These are phyloP conservation scores for Clamator glandarius DNA, from an alignment of 2,797 vertebrate species.

Conservation along the genomic window DNA sequence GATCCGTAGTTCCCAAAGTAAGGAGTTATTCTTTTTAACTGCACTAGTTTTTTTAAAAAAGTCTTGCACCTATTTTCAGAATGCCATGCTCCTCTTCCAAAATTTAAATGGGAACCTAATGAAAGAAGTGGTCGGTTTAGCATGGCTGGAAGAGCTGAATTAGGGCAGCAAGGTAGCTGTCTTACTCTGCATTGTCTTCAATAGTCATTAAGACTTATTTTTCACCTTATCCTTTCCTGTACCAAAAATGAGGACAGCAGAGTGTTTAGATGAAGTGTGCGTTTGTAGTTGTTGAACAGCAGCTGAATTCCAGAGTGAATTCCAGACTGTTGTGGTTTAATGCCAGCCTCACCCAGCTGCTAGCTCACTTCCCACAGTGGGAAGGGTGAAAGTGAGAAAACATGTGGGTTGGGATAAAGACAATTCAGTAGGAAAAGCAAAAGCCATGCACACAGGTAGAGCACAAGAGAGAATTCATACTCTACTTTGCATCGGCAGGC, in stretches of 20 bases:
- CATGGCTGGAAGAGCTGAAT: neutral
- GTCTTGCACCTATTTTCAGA: neutral
- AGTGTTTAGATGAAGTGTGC: neutral
- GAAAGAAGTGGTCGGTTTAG: neutral
- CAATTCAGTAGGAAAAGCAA: too few species aligned
- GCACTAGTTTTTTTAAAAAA: neutral
- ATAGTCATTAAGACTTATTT: neutral
- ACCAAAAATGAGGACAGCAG: neutral
- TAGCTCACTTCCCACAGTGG: too few species aligned
- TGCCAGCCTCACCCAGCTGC: too few species aligned
- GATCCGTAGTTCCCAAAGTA: neutral
- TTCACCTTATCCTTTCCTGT: neutral
- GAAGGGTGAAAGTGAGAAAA: too few species aligned
- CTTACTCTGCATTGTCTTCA: neutral
- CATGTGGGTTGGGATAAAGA: too few species aligned
- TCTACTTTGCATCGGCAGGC: too few species aligned
- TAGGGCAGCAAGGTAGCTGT: too few species aligned
- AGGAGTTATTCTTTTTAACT: neutral
- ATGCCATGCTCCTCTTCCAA: neutral
- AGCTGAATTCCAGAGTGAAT: too few species aligned
- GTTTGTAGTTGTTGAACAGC: neutral
- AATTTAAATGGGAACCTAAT: neutral
- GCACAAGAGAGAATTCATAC: too few species aligned
- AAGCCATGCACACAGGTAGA: too few species aligned
- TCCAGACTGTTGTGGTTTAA: neutral